Conservation (phyloP, 1,140 invertebrate species). For the Mercenaria mercenaria region DNA sequence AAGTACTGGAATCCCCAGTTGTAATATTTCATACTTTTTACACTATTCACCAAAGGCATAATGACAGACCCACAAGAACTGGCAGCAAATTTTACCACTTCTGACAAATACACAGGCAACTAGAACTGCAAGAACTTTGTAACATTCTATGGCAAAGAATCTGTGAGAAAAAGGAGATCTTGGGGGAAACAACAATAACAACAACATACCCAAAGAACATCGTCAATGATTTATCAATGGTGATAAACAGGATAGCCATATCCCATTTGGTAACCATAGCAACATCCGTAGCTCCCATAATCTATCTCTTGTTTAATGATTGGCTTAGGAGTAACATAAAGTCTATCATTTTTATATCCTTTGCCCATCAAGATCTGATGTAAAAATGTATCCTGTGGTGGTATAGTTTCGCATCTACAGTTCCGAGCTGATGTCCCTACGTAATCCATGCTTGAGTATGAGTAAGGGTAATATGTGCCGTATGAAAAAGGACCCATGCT, state of each 20-base stretch:
- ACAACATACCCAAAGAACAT: neutral
- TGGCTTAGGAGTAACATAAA: slow-evolving; percentile 53
- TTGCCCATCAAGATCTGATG: slow-evolving; percentile 76
- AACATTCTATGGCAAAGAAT: no score
- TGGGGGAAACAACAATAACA: no score
- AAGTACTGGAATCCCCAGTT: no score
- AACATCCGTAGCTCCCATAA: slow-evolving; percentile 53
- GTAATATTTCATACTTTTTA: no score
- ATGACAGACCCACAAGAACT: no score
- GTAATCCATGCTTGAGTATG: slow-evolving; percentile 19
- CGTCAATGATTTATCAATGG: neutral
- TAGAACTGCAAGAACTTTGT: no score
- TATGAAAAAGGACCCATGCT: slow-evolving; percentile 58
- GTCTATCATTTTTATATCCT: slow-evolving; percentile 74
- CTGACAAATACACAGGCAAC: no score
- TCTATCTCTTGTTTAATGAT: slow-evolving; percentile 59
- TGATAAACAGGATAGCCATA: slow-evolving; percentile 48
- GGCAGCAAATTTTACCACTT: no score
- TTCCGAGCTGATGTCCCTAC: slow-evolving; percentile 7
- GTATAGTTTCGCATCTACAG: slow-evolving; percentile 61
- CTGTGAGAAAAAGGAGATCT: no score
- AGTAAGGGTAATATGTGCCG: slow-evolving; percentile 50
- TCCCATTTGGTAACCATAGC: slow-evolving; percentile 52
- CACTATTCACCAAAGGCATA: no score
- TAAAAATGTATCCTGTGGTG: slow-evolving; percentile 72